Evolutionary conservation across 2,797 vertebrate species (phyloP).

Genomic region (Epinephelus coioides): DNA sequence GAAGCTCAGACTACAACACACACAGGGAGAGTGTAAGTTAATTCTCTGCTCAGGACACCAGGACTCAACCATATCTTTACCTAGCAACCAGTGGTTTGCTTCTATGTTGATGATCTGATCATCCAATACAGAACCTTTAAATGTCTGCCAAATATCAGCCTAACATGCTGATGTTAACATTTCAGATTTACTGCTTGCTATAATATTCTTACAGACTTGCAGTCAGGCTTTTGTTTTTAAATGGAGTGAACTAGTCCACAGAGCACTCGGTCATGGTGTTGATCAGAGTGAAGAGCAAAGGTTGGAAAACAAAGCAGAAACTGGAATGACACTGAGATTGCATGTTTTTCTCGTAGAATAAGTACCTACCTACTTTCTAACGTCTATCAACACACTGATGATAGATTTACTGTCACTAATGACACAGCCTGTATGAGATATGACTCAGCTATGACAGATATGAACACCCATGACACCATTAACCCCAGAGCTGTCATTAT

Average conservation of each 20-base stretch:
- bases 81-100: too few relatives aligned
- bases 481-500: conserved; percentile 47
- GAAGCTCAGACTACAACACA: too few relatives aligned
- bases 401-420: conserved; percentile 44
- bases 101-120: too few relatives aligned
- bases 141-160: background rate
- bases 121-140: too few relatives aligned
- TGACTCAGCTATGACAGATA: conserved; percentile 52
- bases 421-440: conserved; percentile 35
- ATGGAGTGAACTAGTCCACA: too few relatives aligned
- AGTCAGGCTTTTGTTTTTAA: background rate
- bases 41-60: too few relatives aligned
- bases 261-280: background rate
- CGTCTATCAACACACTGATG: conserved; percentile 15
- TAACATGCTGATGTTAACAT: too few relatives aligned
- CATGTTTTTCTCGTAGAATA: background rate
- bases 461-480: conserved; percentile 54
- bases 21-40: too few relatives aligned
- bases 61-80: too few relatives aligned
- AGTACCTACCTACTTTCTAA: background rate
- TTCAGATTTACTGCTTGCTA: too few relatives aligned
- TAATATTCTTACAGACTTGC: background rate
- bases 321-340: background rate
- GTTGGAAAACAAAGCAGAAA: conserved; percentile 17
- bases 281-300: background rate